phyloP scores from a whole-genome alignment of 1,140 invertebrate species.

The Drosophila albomicans region DNA sequence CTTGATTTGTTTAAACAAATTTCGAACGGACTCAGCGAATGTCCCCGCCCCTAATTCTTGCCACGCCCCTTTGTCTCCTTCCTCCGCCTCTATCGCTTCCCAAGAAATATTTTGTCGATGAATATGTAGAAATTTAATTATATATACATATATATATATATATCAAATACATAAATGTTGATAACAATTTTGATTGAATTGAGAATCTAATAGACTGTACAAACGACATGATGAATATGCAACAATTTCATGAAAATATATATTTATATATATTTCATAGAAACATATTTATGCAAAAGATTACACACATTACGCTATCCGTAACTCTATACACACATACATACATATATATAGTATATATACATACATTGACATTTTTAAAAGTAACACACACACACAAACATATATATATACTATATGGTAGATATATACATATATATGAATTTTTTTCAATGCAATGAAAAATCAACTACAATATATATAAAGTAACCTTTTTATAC shows the following conservation, averaged over 20 bases:
- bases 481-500: slow-evolving; percentile 77
- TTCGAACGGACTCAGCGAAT: slow-evolving; percentile 16
- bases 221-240: slow-evolving; percentile 60
- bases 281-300: slow-evolving; percentile 54
- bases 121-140: slow-evolving; percentile 49
- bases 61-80: background rate
- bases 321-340: slow-evolving; percentile 36
- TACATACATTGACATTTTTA: slow-evolving; percentile 20
- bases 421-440: slow-evolving; percentile 26
- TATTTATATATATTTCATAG: slow-evolving; percentile 62
- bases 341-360: too few relatives aligned
- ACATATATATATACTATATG: slow-evolving; percentile 9
- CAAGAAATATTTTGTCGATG: slow-evolving; percentile 17
- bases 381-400: slow-evolving; percentile 36
- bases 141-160: slow-evolving; percentile 45
- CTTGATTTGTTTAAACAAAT: background rate
- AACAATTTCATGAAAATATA: slow-evolving; percentile 75
- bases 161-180: slow-evolving; percentile 52
- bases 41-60: background rate
- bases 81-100: background rate
- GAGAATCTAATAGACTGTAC: slow-evolving; percentile 83
- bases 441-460: slow-evolving; percentile 54
- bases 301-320: slow-evolving; percentile 58
- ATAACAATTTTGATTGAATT: slow-evolving; percentile 82
- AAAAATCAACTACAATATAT: slow-evolving; percentile 44